A percentile compares a stretch with the other conserved stretches of the same genome.
phyloP scores from a whole-genome alignment of 2,113 vertebrate genomes.

The Platysteira castanea region DNA sequence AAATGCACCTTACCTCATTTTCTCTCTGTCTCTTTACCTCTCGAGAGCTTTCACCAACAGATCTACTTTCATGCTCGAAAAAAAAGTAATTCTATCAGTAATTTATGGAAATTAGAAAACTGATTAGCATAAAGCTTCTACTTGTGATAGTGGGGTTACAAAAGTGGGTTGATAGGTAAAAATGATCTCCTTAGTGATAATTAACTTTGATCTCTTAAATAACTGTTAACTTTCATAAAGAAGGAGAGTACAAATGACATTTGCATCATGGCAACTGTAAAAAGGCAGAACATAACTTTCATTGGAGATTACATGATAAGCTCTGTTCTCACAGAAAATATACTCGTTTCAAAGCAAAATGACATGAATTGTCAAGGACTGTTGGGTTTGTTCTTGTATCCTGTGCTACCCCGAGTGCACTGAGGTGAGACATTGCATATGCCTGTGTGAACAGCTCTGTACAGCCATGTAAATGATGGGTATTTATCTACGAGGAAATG shows the following conservation, averaged over 20 bases:
- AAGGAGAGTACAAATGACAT: constrained; percentile 55
- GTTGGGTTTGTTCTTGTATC: constrained; percentile 11
- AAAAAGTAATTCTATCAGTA: constrained; percentile 58
- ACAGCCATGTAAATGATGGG: neutral
- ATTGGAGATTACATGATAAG: constrained; percentile 55
- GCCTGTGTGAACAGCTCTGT: neutral
- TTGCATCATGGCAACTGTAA: constrained; percentile 58
- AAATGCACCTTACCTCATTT: constrained; percentile 39
- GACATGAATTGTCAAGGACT: constrained; percentile 43
- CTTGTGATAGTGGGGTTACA: constrained; percentile 69
- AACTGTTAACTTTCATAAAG: constrained; percentile 68
- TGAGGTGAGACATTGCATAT: neutral
- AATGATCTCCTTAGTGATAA: constrained; percentile 72
- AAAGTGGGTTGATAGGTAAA: constrained; percentile 72
- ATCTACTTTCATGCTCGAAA: constrained; percentile 42
- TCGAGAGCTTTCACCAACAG: constrained; percentile 62
- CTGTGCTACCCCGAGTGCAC: neutral
- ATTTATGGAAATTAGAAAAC: constrained; percentile 72
- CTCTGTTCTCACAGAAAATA: constrained; percentile 51
- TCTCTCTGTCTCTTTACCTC: constrained; percentile 25
- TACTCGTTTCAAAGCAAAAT: constrained; percentile 42
- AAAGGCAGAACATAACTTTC: constrained; percentile 61
- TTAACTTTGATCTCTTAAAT: constrained; percentile 74
- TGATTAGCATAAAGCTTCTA: constrained; percentile 71
- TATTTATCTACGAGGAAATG: constrained; percentile 32